Conservation (phyloP, 2,888 invertebrate species). For the Oscheius sp. region DNA sequence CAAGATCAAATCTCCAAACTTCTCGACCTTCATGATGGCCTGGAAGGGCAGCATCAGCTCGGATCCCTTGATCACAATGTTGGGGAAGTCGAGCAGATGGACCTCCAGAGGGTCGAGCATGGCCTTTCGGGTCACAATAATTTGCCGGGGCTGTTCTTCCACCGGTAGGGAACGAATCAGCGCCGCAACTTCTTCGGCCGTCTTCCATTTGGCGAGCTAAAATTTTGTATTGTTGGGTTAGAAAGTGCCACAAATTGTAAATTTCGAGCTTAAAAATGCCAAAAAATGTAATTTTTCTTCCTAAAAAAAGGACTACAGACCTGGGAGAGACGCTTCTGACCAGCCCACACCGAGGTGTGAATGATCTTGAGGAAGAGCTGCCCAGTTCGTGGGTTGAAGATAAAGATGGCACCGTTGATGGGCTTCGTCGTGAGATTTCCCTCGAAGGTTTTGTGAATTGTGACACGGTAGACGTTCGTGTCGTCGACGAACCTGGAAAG, state of each 20-base stretch:
- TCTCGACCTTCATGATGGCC: slow-evolving; percentile 83
- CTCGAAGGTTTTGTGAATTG: slow-evolving; percentile 99
- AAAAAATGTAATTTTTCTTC: no score
- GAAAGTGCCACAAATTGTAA: no score
- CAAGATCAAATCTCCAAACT: slow-evolving; percentile 97
- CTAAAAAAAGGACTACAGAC: slow-evolving; percentile 72
- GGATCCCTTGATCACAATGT: slow-evolving; percentile 99
- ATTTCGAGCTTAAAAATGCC: no score
- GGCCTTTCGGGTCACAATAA: slow-evolving; percentile 98
- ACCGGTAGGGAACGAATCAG: slow-evolving; percentile 97
- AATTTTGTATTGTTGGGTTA: neutral
- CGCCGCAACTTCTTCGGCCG: slow-evolving; percentile 99
- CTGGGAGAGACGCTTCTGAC: slow-evolving; percentile 98
- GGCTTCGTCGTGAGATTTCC: slow-evolving; percentile 99
- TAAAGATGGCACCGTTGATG: slow-evolving; percentile 99
- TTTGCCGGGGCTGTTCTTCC: slow-evolving; percentile 99
- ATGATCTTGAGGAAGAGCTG: slow-evolving; percentile 97
- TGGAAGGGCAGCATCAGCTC: slow-evolving; percentile 98
- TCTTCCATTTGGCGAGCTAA: slow-evolving; percentile 97
- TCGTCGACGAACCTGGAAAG: slow-evolving; percentile 92
- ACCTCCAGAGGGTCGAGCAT: slow-evolving; percentile 99
- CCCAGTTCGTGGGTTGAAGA: slow-evolving; percentile 98
- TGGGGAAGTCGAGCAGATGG: slow-evolving; percentile 98
- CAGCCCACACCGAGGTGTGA: slow-evolving; percentile 99
- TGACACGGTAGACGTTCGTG: slow-evolving; percentile 98